Conservation (phyloP, 2,113 vertebrate genomes). For the Cebidichthys violaceus region DNA sequence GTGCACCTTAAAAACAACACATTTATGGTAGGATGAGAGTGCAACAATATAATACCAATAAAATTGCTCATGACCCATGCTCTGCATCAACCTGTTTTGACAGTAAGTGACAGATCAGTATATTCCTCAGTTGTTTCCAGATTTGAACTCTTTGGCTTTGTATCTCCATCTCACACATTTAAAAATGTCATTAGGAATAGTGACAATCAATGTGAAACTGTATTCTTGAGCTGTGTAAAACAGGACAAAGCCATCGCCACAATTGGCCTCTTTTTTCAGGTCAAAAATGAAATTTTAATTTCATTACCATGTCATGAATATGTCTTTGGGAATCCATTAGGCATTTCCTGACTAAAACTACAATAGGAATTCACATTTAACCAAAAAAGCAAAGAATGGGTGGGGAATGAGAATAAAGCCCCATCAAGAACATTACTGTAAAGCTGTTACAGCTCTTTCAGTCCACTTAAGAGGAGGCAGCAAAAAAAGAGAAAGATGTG, state of each 20-base stretch:
- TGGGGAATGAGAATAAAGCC: slow-evolving; percentile 67
- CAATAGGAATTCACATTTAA: slow-evolving; percentile 64
- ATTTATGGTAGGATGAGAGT: neutral
- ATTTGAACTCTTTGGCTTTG: slow-evolving; percentile 23
- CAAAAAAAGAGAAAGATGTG: slow-evolving; percentile 53
- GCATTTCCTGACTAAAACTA: slow-evolving; percentile 66
- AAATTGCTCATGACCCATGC: neutral
- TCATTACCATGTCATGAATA: slow-evolving; percentile 79
- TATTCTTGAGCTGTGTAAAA: slow-evolving; percentile 52
- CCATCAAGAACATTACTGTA: slow-evolving; percentile 61
- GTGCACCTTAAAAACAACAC: neutral
- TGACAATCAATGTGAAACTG: slow-evolving; percentile 24
- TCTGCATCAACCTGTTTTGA: slow-evolving; percentile 37
- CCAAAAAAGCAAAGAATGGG: slow-evolving; percentile 50
- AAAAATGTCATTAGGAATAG: slow-evolving; percentile 24
- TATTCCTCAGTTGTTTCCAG: slow-evolving; percentile 19
- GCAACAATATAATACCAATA: slow-evolving; percentile 4
- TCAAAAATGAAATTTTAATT: slow-evolving; percentile 73
- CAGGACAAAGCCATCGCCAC: slow-evolving; percentile 68
- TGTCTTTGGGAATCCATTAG: slow-evolving; percentile 69
- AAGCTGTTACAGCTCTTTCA: slow-evolving; percentile 76
- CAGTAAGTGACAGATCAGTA: slow-evolving; percentile 29
- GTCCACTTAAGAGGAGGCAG: slow-evolving; percentile 70
- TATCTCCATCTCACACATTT: slow-evolving; percentile 27
- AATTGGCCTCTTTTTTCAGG: slow-evolving; percentile 60